A percentile compares a stretch with the other conserved stretches of the same genome.
These are phyloP conservation scores for Delichon dasypus DNA, from an alignment of 2,797 vertebrate species.

Conservation along the genomic window DNA sequence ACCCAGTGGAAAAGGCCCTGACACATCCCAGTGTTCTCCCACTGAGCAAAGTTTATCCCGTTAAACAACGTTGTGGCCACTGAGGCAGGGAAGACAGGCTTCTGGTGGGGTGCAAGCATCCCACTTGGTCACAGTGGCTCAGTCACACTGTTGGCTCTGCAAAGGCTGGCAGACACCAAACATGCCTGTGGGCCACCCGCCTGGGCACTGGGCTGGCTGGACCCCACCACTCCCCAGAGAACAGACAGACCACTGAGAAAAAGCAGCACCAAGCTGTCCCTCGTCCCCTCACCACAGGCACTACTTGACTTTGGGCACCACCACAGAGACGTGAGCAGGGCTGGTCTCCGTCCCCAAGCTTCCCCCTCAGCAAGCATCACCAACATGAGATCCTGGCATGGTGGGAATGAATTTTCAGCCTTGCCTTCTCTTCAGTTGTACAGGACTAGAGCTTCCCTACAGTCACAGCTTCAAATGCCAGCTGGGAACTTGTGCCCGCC, in stretches of 20 bases:
- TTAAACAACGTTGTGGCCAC: background rate
- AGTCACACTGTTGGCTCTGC: background rate
- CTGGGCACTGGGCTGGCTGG: background rate
- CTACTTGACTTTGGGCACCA: background rate
- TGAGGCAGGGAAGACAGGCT: background rate
- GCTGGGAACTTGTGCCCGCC: background rate
- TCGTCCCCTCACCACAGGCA: rapidly evolving
- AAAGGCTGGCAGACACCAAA: background rate
- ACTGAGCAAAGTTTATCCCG: background rate
- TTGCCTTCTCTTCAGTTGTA: background rate
- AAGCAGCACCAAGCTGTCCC: rapidly evolving
- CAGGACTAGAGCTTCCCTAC: background rate
- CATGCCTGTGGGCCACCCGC: background rate
- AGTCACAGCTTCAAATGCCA: background rate
- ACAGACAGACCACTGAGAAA: background rate
- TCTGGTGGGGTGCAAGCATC: background rate
- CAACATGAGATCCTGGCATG: background rate
- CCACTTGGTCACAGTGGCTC: background rate
- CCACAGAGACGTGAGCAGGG: background rate
- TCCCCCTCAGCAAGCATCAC: background rate
- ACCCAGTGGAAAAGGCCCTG: background rate
- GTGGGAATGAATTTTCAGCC: background rate
- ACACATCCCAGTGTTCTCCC: background rate
- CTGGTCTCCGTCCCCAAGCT: background rate
- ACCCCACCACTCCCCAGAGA: background rate